Conservation (phyloP, 2,113 vertebrate species). For the Laterallus jamaicensis region DNA sequence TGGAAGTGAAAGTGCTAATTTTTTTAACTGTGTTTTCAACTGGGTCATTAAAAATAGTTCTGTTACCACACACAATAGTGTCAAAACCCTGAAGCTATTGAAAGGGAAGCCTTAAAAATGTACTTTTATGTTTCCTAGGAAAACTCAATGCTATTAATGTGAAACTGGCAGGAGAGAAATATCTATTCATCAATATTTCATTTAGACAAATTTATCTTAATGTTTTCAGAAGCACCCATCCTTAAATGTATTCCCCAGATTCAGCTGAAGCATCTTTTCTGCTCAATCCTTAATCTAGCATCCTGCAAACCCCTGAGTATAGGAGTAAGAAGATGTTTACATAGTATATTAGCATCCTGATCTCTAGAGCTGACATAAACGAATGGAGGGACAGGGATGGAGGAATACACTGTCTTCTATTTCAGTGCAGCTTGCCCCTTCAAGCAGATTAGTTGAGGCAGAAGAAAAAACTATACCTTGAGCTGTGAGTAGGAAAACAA, state of each 20-base stretch:
- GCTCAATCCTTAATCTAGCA: not conserved
- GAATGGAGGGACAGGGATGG: not conserved
- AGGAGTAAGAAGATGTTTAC: not conserved
- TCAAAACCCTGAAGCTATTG: not conserved
- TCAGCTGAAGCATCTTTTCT: not conserved
- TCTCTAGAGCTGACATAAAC: not conserved
- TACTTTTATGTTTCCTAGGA: not conserved
- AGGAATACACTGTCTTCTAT: not conserved
- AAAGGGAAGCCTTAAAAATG: not conserved
- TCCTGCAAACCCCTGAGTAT: not conserved
- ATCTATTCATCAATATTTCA: constrained; percentile 31
- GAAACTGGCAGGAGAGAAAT: not conserved
- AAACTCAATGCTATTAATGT: not conserved
- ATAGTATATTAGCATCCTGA: not conserved
- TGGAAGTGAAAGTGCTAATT: not conserved
- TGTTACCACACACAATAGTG: not conserved
- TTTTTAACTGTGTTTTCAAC: constrained; percentile 27
- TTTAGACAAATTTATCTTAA: constrained; percentile 14
- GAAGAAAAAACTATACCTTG: not conserved
- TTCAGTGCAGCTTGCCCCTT: not conserved
- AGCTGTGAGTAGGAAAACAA: not conserved
- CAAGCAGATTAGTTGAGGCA: not conserved
- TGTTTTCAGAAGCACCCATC: not conserved
- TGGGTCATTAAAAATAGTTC: constrained; percentile 16
- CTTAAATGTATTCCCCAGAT: constrained; percentile 6